Percentiles rank a stretch among this genome's conserved stretches.
Conservation (phyloP, 1,140 invertebrate genomes). For the Sarcophaga bullata region DNA sequence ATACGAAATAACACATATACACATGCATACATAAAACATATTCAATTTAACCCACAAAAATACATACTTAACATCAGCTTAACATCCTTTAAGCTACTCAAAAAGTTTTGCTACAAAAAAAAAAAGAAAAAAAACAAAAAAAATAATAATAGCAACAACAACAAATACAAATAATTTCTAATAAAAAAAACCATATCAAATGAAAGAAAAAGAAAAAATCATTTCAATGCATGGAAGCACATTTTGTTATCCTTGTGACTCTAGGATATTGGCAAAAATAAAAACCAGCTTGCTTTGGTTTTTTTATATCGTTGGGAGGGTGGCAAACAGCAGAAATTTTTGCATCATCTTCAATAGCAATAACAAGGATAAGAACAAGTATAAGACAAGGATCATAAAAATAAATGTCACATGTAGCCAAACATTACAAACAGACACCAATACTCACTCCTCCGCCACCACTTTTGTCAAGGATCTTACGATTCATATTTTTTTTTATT, state of each 20-base stretch:
- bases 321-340: background rate
- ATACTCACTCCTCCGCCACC: background rate
- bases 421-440: background rate
- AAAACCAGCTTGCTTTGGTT: background rate
- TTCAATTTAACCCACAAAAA: conserved; percentile 1
- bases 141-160: too few species aligned
- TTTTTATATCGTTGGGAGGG: background rate
- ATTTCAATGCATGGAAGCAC: background rate
- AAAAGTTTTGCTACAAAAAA: background rate
- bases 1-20: background rate
- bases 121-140: background rate
- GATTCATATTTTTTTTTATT: background rate
- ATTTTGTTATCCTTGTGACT: background rate
- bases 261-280: background rate
- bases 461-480: background rate
- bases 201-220: background rate
- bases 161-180: too few species aligned
- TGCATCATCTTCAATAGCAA: background rate
- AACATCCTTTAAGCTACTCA: conserved; percentile 21
- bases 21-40: background rate
- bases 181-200: too few species aligned
- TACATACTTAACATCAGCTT: conserved; percentile 22
- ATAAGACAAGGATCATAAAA: conserved; percentile 4
- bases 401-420: conserved; percentile 10
- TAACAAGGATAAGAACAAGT: background rate